Conservation (phyloP, 2,888 invertebrate species). For the Zhuqinia jingwanae region DNA sequence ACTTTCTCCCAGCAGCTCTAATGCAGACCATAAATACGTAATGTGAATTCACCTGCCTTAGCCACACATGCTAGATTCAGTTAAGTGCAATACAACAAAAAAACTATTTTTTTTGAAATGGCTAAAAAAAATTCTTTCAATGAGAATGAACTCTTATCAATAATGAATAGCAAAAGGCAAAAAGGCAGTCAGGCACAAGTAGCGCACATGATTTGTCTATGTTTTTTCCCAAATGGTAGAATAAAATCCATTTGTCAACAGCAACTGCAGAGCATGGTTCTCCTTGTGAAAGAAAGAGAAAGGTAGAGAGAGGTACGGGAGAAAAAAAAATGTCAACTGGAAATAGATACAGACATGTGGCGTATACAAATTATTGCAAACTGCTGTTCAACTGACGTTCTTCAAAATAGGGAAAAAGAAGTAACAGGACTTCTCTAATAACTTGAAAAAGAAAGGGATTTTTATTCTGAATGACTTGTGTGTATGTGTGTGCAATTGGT, state of each 20-base stretch:
- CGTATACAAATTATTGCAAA: neutral
- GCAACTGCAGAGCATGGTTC: constrained; percentile 50
- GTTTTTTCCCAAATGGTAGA: constrained; percentile 41
- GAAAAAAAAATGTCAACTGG: neutral
- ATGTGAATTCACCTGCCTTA: neutral
- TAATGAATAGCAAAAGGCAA: neutral
- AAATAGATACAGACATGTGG: neutral
- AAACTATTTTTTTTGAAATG: neutral
- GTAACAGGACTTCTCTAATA: neutral
- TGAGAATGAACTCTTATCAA: constrained; percentile 11
- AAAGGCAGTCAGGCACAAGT: neutral
- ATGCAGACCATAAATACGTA: too few species aligned
- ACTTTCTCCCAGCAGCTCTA: too few species aligned
- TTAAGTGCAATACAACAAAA: neutral
- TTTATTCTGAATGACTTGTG: constrained; percentile 34
- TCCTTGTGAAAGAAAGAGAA: neutral
- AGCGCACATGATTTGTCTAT: constrained; percentile 38
- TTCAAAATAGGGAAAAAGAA: neutral
- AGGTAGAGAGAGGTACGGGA: neutral
- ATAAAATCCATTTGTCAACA: constrained; percentile 68
- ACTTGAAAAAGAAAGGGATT: constrained; percentile 38
- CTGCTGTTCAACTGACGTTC: too few species aligned
- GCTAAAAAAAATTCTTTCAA: neutral
- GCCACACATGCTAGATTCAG: neutral
- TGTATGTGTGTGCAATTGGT: constrained; percentile 33